Evolutionary conservation across 2,888 invertebrate species (phyloP).

Genomic region (Antitype chi): DNA sequence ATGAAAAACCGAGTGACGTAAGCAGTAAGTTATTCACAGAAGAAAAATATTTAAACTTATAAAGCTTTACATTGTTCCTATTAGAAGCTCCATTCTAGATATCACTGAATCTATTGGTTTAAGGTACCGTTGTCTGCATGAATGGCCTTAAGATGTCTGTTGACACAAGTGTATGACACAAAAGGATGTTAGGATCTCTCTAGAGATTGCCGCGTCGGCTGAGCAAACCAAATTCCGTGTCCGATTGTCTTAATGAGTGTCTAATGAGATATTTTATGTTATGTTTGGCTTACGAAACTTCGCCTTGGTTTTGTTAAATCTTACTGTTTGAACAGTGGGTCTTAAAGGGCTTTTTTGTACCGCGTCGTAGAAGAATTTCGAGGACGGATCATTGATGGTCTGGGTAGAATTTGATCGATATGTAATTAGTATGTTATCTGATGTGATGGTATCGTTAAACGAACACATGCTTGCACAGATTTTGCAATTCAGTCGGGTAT

Average conservation of each 20-base stretch:
- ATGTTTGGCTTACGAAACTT: slow-evolving; percentile 73
- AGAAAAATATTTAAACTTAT: not conserved
- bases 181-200: slow-evolving; percentile 83
- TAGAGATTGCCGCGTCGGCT: slow-evolving; percentile 80
- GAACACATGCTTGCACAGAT: slow-evolving; percentile 1
- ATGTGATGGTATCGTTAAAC: slow-evolving; percentile 21
- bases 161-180: slow-evolving; percentile 81
- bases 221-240: slow-evolving; percentile 83
- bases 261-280: slow-evolving; percentile 80
- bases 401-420: slow-evolving; percentile 24
- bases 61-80: slow-evolving; percentile 33
- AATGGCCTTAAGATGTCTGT: slow-evolving; percentile 75
- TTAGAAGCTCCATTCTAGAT: slow-evolving; percentile 43
- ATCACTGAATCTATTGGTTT: slow-evolving; percentile 42
- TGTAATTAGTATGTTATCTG: slow-evolving; percentile 20
- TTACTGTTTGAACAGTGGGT: slow-evolving; percentile 60
- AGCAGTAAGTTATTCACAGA: not conserved
- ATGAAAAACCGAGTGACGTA: not conserved
- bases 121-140: slow-evolving; percentile 60
- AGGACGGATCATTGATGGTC: slow-evolving; percentile 13
- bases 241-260: slow-evolving; percentile 78
- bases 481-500: not conserved
- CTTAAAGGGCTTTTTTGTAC: slow-evolving; percentile 24
- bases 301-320: slow-evolving; percentile 63
- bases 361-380: slow-evolving; percentile 39